These are phyloP conservation scores for Sphinx pinastri DNA, from an alignment of 2,888 invertebrate genomes.

Conservation along the genomic window DNA sequence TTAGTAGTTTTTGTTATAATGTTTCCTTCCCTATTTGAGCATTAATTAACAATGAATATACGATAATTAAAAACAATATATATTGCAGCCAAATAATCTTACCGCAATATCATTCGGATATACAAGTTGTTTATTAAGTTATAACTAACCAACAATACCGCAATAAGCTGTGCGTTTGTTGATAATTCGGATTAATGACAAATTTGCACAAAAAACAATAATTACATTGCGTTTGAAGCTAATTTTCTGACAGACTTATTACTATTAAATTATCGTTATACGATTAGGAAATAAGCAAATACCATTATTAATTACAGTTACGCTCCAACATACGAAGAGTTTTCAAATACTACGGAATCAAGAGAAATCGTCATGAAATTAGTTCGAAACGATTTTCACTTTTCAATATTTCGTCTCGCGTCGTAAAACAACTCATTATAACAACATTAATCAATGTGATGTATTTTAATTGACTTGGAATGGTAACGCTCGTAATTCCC, in stretches of 20 bases:
- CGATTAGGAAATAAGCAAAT: not conserved
- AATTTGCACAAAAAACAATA: too few species aligned
- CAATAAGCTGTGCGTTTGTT: not conserved
- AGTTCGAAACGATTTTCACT: slow-evolving; percentile 44
- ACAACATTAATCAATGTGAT: slow-evolving; percentile 41
- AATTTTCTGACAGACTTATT: not conserved
- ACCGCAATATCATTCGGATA: too few species aligned
- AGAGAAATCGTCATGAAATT: slow-evolving; percentile 17
- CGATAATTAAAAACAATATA: too few species aligned
- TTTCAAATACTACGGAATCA: slow-evolving; percentile 15
- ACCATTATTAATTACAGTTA: not conserved
- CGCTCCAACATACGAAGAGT: slow-evolving; percentile 11
- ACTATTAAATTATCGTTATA: not conserved
- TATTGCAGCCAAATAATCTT: too few species aligned
- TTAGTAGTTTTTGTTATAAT: too few species aligned
- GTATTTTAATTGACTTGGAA: slow-evolving; percentile 52
- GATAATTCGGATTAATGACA: too few species aligned
- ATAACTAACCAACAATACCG: not conserved
- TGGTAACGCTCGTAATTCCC: slow-evolving; percentile 32
- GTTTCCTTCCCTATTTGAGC: too few species aligned
- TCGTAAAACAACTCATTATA: slow-evolving; percentile 44
- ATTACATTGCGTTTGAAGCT: not conserved
- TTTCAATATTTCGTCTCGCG: slow-evolving; percentile 45
- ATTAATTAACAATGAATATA: too few species aligned
- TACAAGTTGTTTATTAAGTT: too few species aligned